Evolutionary conservation across 2,888 invertebrate genomes (phyloP).

Genomic region (Caenorhabditis parvicauda): DNA sequence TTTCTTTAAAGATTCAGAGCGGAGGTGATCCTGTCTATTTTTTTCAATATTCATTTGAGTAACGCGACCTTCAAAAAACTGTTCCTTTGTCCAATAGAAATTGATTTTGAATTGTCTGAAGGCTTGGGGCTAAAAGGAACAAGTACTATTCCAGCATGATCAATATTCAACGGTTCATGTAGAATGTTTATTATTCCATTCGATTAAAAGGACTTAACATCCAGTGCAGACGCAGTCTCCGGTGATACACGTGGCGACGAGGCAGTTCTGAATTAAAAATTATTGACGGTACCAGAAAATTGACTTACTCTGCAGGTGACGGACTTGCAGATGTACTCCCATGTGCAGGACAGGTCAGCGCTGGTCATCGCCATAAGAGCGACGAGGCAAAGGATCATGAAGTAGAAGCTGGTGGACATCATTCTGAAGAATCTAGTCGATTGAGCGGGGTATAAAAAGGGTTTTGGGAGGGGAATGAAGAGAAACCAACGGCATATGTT

Average conservation of each 20-base stretch:
- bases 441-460: background rate
- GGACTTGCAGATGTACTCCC: conserved; percentile 35
- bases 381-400: conserved; percentile 30
- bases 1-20: too few relatives aligned
- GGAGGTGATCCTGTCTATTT: too few relatives aligned
- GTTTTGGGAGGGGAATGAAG: background rate
- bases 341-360: conserved; percentile 44
- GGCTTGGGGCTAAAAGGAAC: too few relatives aligned
- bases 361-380: conserved; percentile 25
- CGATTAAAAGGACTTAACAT: too few relatives aligned
- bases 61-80: too few relatives aligned
- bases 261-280: conserved; percentile 34
- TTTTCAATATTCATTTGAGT: too few relatives aligned
- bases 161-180: too few relatives aligned
- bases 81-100: too few relatives aligned
- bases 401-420: conserved; percentile 15
- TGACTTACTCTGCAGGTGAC: conserved; percentile 42
- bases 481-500: too few relatives aligned
- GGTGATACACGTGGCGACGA: conserved; percentile 36
- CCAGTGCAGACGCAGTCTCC: conserved; percentile 42
- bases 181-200: too few relatives aligned
- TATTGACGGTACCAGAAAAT: background rate
- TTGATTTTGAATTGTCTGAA: too few relatives aligned
- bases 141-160: too few relatives aligned
- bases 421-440: background rate